Conservation (phyloP, 2,113 vertebrate genomes). For the Tupaia chinensis region DNA sequence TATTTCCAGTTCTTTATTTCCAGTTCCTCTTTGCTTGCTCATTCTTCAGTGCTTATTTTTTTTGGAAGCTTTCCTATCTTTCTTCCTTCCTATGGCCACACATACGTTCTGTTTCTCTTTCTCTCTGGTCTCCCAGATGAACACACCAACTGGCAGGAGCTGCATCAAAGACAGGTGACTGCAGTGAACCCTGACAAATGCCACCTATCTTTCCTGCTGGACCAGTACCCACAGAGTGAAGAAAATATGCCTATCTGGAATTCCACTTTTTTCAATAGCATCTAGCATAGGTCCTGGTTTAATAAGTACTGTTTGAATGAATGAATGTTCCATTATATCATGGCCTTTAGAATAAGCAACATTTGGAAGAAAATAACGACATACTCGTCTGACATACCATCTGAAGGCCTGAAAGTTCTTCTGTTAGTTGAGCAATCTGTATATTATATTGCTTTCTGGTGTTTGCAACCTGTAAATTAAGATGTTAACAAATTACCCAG, state of each 20-base stretch:
- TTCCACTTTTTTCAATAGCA: background rate
- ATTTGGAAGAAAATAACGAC: slow-evolving; percentile 30
- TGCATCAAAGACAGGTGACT: background rate
- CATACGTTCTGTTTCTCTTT: background rate
- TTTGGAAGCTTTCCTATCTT: background rate
- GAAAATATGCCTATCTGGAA: background rate
- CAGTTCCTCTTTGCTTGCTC: background rate
- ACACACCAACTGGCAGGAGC: background rate
- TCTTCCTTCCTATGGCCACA: background rate
- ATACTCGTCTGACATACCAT: slow-evolving; percentile 88
- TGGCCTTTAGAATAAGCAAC: slow-evolving; percentile 20
- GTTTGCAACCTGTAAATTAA: slow-evolving; percentile 89
- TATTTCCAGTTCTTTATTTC: background rate
- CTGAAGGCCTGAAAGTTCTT: slow-evolving; percentile 93
- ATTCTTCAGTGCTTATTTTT: background rate
- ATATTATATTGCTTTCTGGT: slow-evolving; percentile 92
- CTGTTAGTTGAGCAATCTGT: slow-evolving; percentile 92
- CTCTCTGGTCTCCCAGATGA: background rate
- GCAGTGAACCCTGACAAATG: background rate
- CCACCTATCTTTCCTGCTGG: background rate
- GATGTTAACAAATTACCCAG: background rate
- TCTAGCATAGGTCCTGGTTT: background rate
- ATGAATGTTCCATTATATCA: background rate
- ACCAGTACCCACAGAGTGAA: background rate
- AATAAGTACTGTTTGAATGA: slow-evolving; percentile 25